Conservation (phyloP, 2,113 vertebrate species). For the Arenaria interpres region DNA sequence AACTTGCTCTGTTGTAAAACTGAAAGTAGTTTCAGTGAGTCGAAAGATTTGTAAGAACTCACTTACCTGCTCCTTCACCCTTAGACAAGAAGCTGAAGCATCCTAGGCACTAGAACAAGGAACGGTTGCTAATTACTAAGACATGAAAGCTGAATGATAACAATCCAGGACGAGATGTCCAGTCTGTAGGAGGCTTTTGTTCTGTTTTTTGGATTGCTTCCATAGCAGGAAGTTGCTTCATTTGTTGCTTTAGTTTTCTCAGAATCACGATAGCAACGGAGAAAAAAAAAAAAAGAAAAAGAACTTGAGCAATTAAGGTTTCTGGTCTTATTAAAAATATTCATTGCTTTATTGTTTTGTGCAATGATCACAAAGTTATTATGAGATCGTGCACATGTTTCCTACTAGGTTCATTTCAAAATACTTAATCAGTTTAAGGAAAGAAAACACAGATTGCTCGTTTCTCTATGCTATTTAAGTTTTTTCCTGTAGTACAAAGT, state of each 20-base stretch:
- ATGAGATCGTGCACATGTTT: neutral
- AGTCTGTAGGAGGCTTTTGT: conserved; percentile 38
- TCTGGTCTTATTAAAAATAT: neutral
- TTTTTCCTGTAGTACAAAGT: neutral
- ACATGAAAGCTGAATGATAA: neutral
- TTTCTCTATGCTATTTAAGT: neutral
- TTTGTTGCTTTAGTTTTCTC: conserved; percentile 24
- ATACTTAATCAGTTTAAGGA: neutral
- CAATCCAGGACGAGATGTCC: neutral
- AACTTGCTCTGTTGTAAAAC: neutral
- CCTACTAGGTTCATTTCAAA: neutral
- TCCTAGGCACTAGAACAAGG: neutral
- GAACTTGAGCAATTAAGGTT: neutral
- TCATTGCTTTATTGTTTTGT: neutral
- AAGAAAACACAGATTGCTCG: neutral
- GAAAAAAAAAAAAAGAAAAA: neutral
- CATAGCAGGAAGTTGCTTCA: conserved; percentile 38
- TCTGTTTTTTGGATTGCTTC: conserved; percentile 42
- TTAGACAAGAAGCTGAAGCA: neutral
- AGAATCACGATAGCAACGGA: conserved; percentile 7
- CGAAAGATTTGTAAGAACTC: neutral
- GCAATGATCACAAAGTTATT: neutral
- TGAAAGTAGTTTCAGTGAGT: neutral
- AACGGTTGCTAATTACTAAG: neutral
- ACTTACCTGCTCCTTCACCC: neutral